phyloP scores from a whole-genome alignment of 2,113 vertebrate species.

The Centropus unirufus region DNA sequence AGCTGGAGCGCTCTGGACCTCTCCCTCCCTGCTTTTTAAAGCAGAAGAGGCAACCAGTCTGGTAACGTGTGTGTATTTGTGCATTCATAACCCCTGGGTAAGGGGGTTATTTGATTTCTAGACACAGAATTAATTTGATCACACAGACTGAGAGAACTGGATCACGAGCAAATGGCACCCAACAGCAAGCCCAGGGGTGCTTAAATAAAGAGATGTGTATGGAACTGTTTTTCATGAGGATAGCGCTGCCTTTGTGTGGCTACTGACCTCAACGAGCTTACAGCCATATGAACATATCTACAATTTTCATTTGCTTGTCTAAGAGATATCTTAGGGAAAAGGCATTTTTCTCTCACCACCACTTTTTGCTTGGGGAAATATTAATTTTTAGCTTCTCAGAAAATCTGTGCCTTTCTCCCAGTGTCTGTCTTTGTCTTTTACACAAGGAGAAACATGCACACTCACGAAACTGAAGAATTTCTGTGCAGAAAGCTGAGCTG shows the following conservation, averaged over 20 bases:
- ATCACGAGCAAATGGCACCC: not conserved
- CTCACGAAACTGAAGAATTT: not conserved
- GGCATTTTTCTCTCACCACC: not conserved
- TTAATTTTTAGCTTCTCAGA: not conserved
- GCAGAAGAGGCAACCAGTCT: not conserved
- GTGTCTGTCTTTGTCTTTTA: not conserved
- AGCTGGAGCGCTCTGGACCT: not conserved
- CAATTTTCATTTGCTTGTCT: not conserved
- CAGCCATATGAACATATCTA: not conserved
- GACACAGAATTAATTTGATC: not conserved
- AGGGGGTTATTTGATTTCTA: not conserved
- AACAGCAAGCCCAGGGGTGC: not conserved
- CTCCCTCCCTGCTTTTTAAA: conserved; percentile 5
- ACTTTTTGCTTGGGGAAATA: not conserved
- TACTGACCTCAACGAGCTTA: not conserved
- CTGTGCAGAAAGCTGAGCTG: not conserved
- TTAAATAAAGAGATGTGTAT: not conserved
- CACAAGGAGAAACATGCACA: not conserved
- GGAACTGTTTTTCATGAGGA: not conserved
- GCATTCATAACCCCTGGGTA: not conserved
- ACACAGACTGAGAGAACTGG: not conserved
- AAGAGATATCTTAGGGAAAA: not conserved
- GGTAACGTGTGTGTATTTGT: not conserved
- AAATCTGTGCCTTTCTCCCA: not conserved
- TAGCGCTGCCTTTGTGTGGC: not conserved